These are phyloP conservation scores for Deilephila elpenor DNA, from an alignment of 2,888 invertebrate species.

Conservation along the genomic window DNA sequence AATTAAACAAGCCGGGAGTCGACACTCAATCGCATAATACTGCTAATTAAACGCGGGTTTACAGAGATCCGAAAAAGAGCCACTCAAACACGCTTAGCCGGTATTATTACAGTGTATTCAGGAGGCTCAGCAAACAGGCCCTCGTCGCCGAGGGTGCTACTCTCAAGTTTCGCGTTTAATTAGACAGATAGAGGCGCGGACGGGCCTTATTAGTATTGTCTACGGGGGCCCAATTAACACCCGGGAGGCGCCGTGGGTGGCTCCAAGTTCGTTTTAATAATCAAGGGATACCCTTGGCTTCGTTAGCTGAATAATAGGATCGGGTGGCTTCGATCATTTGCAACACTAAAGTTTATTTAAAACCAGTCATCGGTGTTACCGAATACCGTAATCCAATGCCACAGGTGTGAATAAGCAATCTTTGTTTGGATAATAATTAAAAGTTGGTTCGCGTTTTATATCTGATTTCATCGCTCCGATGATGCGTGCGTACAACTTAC, in stretches of 20 bases:
- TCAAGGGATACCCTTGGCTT: conserved; percentile 81
- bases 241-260: conserved; percentile 79
- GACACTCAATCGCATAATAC: conserved; percentile 83
- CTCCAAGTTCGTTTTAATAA: conserved; percentile 81
- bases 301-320: conserved; percentile 82
- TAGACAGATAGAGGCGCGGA: conserved; percentile 84
- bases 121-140: conserved; percentile 81
- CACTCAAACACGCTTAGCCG: conserved; percentile 84
- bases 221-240: conserved; percentile 85
- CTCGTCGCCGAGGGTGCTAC: conserved; percentile 81
- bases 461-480: not conserved
- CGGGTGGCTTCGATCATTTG: conserved; percentile 62
- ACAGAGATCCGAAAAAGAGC: conserved; percentile 84
- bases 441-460: not conserved
- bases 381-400: conserved; percentile 16
- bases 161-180: conserved; percentile 85
- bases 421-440: not conserved
- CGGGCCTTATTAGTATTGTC: conserved; percentile 85
- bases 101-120: conserved; percentile 84
- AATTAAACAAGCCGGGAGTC: conserved; percentile 81
- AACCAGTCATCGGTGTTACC: not conserved
- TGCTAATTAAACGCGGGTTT: conserved; percentile 83
- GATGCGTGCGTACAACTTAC: not conserved
- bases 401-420: not conserved
- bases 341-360: conserved; percentile 37